Percentiles rank a stretch among this genome's conserved stretches.
These are phyloP conservation scores for Falco berigora DNA, from an alignment of 2,797 vertebrate species.

Conservation along the genomic window DNA sequence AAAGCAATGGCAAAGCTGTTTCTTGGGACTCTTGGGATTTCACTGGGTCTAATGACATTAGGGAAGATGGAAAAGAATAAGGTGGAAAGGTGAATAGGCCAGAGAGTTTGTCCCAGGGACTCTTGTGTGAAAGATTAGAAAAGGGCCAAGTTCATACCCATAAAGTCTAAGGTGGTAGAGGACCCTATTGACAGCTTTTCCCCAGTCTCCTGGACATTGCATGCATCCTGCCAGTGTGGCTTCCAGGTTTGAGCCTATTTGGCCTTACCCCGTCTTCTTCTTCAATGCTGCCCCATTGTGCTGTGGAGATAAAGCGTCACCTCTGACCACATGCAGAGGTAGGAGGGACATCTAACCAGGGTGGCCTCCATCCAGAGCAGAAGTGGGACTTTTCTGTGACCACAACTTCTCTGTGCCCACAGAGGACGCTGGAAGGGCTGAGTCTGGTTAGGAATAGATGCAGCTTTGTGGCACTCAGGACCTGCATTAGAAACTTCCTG, in stretches of 20 bases:
- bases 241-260: background rate
- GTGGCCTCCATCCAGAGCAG: background rate
- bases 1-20: background rate
- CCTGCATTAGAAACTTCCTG: background rate
- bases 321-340: background rate
- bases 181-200: background rate
- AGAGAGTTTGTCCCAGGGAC: background rate
- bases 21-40: background rate
- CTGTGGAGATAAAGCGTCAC: accelerated
- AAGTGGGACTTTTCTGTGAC: background rate
- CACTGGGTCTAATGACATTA: background rate
- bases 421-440: background rate
- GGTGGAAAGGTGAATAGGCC: background rate
- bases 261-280: background rate
- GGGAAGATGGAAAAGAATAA: background rate
- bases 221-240: background rate
- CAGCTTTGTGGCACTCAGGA: background rate
- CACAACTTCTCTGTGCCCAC: background rate
- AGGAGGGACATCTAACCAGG: background rate
- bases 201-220: background rate
- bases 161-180: background rate
- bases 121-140: background rate
- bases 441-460: background rate
- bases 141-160: background rate
- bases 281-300: background rate